phyloP scores from a whole-genome alignment of 2,888 invertebrate species.

The Esperia sulphurella region DNA sequence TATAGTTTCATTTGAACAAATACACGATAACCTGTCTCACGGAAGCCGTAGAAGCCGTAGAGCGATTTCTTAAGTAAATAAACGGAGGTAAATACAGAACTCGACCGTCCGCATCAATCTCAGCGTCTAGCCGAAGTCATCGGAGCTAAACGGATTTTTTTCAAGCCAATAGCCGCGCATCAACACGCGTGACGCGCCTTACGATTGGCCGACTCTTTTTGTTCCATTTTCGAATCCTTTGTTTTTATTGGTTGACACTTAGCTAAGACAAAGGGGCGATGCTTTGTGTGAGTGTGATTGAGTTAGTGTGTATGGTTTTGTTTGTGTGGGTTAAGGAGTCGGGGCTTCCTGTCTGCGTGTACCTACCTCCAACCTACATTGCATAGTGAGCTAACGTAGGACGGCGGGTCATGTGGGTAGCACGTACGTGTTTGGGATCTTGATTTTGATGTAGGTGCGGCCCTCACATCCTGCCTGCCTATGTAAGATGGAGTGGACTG shows the following conservation, averaged over 20 bases:
- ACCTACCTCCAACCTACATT: conserved; percentile 13
- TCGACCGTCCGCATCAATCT: conserved; percentile 64
- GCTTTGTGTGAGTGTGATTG: conserved; percentile 62
- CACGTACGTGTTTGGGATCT: conserved; percentile 57
- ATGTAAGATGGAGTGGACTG: conserved; percentile 50
- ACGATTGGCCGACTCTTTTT: conserved; percentile 76
- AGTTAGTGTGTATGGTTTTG: conserved; percentile 40
- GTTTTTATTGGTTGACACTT: conserved; percentile 80
- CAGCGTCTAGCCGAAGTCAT: conserved; percentile 69
- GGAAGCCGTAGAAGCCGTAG: background rate
- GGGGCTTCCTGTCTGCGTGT: conserved; percentile 57
- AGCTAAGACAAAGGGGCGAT: conserved; percentile 78
- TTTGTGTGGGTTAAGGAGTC: conserved; percentile 72
- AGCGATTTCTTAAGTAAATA: conserved; percentile 41
- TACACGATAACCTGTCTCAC: background rate
- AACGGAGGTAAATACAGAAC: conserved; percentile 45
- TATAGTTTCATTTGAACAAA: too few species aligned
- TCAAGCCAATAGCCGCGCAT: conserved; percentile 77
- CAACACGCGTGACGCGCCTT: conserved; percentile 72
- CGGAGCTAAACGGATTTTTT: conserved; percentile 75
- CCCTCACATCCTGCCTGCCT: conserved; percentile 44
- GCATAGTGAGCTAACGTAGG: conserved; percentile 35
- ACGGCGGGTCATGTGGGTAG: conserved; percentile 37
- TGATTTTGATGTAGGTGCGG: conserved; percentile 63
- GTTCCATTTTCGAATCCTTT: conserved; percentile 78